These are phyloP conservation scores for Alcis repandata DNA, from an alignment of 2,888 invertebrate species.

Conservation along the genomic window DNA sequence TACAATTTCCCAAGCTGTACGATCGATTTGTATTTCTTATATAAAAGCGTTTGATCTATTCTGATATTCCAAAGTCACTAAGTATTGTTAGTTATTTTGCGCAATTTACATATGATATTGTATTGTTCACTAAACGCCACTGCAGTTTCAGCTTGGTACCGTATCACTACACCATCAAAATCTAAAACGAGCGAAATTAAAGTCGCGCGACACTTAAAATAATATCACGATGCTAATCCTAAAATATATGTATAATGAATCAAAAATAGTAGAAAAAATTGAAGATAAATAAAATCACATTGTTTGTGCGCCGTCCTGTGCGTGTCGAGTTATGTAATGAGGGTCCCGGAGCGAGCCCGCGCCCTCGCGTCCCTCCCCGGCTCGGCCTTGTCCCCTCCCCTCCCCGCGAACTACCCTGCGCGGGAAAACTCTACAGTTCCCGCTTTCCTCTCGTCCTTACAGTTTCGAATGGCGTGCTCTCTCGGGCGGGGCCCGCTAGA, in stretches of 20 bases:
- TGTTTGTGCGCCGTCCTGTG: slow-evolving; percentile 86
- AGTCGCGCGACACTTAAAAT: slow-evolving; percentile 76
- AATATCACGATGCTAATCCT: slow-evolving; percentile 82
- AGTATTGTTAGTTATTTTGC: slow-evolving; percentile 39
- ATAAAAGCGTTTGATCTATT: slow-evolving; percentile 14
- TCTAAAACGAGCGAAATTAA: slow-evolving; percentile 67
- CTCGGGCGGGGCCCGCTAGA: slow-evolving; percentile 39
- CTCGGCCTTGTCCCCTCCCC: slow-evolving; percentile 53
- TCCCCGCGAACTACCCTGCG: slow-evolving; percentile 57
- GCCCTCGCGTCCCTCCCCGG: slow-evolving; percentile 58
- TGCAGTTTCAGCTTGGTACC: slow-evolving; percentile 58
- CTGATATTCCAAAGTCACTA: slow-evolving; percentile 14
- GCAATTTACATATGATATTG: slow-evolving; percentile 38
- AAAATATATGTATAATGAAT: slow-evolving; percentile 81
- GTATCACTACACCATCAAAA: slow-evolving; percentile 67
- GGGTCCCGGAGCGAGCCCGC: slow-evolving; percentile 70
- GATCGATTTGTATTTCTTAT: slow-evolving; percentile 49
- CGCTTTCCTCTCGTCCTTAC: slow-evolving; percentile 29
- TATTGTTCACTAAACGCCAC: slow-evolving; percentile 59
- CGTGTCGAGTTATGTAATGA: slow-evolving; percentile 85
- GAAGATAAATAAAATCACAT: slow-evolving; percentile 85
- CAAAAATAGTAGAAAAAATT: slow-evolving; percentile 78
- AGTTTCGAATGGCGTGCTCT: slow-evolving; percentile 4
- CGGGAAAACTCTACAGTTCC: slow-evolving; percentile 48
- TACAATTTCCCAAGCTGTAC: slow-evolving; percentile 52